Evolutionary conservation across 2,888 invertebrate genomes (phyloP).

Genomic region (Galeopsomyia nigrocyanea): DNA sequence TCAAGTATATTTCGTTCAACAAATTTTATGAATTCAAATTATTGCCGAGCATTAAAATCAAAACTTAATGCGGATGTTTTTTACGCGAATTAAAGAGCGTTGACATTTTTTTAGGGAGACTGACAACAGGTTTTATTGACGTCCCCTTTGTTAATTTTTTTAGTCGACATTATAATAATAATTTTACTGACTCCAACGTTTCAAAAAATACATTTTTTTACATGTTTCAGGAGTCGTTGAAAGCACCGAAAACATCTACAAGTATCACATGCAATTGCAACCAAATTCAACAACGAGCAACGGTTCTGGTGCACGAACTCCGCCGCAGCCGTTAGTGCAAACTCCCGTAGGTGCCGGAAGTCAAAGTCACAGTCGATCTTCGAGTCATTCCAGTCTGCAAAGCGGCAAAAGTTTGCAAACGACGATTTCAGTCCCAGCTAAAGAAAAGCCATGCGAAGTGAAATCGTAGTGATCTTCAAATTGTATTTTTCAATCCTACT

Average conservation of each 20-base stretch:
- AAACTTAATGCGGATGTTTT: not conserved
- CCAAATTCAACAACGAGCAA: conserved; percentile 71
- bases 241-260: conserved; percentile 84
- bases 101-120: conserved; percentile 8
- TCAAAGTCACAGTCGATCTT: conserved; percentile 75
- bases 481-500: conserved; percentile 12
- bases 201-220: too few species aligned
- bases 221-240: conserved; percentile 79
- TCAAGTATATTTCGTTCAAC: conserved; percentile 35
- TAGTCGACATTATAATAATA: not conserved
- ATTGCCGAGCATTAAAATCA: not conserved
- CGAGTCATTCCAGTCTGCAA: conserved; percentile 72
- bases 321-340: conserved; percentile 79
- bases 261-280: conserved; percentile 86
- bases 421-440: conserved; percentile 56
- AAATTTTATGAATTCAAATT: conserved; percentile 7
- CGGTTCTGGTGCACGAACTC: conserved; percentile 74
- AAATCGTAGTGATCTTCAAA: conserved; percentile 57
- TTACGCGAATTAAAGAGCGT: not conserved
- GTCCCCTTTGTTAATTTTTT: conserved; percentile 3
- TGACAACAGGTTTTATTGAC: conserved; percentile 23
- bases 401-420: conserved; percentile 61
- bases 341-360: conserved; percentile 74
- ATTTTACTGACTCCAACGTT: not conserved
- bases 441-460: conserved; percentile 57